Conservation (phyloP, 2,797 vertebrate species). For the Sparus aurata region DNA sequence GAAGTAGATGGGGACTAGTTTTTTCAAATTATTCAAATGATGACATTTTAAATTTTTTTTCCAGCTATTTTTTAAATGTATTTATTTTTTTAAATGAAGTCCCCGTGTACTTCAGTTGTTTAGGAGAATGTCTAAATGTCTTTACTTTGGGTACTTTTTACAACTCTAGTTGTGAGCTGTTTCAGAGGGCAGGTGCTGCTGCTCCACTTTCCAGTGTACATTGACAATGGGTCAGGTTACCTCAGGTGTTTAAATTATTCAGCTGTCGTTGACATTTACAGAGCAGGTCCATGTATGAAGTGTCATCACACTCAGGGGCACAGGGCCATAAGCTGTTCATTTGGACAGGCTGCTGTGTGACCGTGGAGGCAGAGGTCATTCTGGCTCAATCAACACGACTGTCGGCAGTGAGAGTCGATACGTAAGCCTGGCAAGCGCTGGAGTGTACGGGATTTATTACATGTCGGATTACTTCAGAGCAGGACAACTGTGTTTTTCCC, state of each 20-base stretch:
- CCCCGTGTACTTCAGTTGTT: no score
- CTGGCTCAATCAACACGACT: slow-evolving; percentile 44
- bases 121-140: no score
- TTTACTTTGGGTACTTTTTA: no score
- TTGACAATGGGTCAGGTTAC: slow-evolving; percentile 79
- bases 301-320: slow-evolving; percentile 46
- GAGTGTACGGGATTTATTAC: slow-evolving; percentile 59
- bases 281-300: slow-evolving; percentile 71
- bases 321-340: slow-evolving; percentile 38
- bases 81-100: no score
- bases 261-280: slow-evolving; percentile 82
- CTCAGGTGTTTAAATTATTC: slow-evolving; percentile 86
- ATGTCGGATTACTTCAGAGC: slow-evolving; percentile 55
- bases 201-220: slow-evolving; percentile 65
- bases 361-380: slow-evolving; percentile 50
- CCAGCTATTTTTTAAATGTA: no score
- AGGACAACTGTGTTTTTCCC: slow-evolving; percentile 43
- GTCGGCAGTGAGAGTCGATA: slow-evolving; percentile 59
- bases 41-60: no score
- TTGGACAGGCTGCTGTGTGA: slow-evolving; percentile 31
- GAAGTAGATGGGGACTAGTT: no score
- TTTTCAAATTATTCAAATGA: no score
- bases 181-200: slow-evolving; percentile 18
- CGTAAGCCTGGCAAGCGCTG: slow-evolving; percentile 37
- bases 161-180: neutral